These are phyloP conservation scores for Colinus virginianus DNA, from an alignment of 2,113 vertebrate genomes.

Conservation along the genomic window DNA sequence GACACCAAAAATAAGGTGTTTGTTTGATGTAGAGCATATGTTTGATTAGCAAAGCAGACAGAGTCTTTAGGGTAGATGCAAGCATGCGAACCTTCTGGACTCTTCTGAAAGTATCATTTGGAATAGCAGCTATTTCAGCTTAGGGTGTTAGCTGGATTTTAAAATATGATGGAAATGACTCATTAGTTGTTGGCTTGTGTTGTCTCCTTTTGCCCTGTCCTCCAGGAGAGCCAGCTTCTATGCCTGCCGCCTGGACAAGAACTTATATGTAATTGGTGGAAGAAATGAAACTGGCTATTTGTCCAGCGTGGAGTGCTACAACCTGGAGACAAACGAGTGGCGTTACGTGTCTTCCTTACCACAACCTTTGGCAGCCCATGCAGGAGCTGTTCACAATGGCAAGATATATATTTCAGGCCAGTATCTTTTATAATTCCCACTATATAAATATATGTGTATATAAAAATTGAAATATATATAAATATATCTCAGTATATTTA, in stretches of 20 bases:
- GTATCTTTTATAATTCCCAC: slow-evolving; percentile 50
- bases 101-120: neutral
- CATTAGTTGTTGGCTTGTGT: slow-evolving; percentile 36
- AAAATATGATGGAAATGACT: neutral
- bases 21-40: neutral
- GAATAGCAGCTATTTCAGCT: neutral
- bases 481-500: neutral
- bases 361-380: slow-evolving; percentile 94
- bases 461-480: neutral
- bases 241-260: slow-evolving; percentile 95
- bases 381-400: slow-evolving; percentile 95
- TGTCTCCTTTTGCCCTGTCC: slow-evolving; percentile 50
- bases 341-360: slow-evolving; percentile 95
- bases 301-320: slow-evolving; percentile 98
- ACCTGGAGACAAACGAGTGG: slow-evolving; percentile 98
- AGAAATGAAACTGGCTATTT: slow-evolving; percentile 96
- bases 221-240: slow-evolving; percentile 98
- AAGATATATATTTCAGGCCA: slow-evolving; percentile 99
- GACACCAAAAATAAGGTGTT: neutral
- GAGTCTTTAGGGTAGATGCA: neutral
- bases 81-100: neutral
- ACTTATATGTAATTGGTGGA: slow-evolving; percentile 96
- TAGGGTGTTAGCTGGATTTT: neutral
- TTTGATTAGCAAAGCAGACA: neutral
- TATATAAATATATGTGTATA: neutral